Percentiles rank a stretch among this genome's conserved stretches.
Conservation (phyloP, 2,888 invertebrate species). For the Drosophila peninsularis region DNA sequence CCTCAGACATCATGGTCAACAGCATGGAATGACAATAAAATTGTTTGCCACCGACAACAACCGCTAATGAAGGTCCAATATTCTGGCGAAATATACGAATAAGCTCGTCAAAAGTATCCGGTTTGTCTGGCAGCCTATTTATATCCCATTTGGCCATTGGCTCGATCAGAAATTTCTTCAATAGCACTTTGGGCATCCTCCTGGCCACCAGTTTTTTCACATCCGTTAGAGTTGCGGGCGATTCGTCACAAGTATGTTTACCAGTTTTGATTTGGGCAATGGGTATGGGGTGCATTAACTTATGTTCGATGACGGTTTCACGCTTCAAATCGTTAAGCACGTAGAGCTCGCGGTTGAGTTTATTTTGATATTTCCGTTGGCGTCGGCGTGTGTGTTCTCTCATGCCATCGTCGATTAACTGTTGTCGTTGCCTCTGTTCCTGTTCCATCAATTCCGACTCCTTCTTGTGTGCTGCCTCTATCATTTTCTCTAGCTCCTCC, state of each 20-base stretch:
- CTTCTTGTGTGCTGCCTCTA: background rate
- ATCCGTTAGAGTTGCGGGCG: background rate
- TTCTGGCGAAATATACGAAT: slow-evolving; percentile 17
- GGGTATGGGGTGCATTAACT: background rate
- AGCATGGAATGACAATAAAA: slow-evolving; percentile 38
- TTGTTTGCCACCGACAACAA: slow-evolving; percentile 17
- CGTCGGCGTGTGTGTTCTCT: background rate
- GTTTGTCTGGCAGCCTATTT: background rate
- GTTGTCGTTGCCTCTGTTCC: background rate
- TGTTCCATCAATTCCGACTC: background rate
- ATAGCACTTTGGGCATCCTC: background rate
- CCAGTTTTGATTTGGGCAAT: background rate
- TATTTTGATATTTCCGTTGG: background rate
- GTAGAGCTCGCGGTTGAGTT: background rate
- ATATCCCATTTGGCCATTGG: background rate
- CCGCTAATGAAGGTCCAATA: slow-evolving; percentile 16
- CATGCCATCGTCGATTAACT: background rate
- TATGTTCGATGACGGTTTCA: background rate
- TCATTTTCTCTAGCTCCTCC: background rate
- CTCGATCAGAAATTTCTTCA: background rate
- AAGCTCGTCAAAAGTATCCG: background rate
- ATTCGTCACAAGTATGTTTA: background rate
- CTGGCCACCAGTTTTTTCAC: background rate
- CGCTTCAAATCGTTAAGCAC: background rate
- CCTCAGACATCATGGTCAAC: slow-evolving; percentile 12